Conservation (phyloP, 1,140 invertebrate genomes). For the Trachymyrmex septentrionalis region DNA sequence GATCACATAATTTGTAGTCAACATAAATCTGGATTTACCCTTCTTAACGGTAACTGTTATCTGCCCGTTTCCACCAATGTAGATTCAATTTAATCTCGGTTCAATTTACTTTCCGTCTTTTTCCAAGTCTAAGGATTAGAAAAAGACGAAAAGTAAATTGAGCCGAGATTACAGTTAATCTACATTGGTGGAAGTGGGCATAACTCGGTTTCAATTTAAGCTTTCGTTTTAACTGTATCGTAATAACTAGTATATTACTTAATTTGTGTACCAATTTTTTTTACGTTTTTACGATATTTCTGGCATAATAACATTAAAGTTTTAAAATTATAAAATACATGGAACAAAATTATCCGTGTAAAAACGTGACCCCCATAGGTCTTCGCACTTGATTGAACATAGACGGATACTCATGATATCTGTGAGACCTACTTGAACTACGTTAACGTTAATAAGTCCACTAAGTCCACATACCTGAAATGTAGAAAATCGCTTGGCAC, state of each 20-base stretch:
- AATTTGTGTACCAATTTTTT: constrained; percentile 13
- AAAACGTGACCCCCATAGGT: constrained; percentile 9
- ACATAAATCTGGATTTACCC: neutral
- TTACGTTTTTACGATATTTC: neutral
- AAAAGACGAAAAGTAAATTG: no score
- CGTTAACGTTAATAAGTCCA: constrained; percentile 27
- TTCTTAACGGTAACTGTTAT: neutral
- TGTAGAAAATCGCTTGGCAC: constrained; percentile 33
- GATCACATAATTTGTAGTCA: neutral
- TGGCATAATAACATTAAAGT: neutral
- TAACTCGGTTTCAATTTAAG: neutral
- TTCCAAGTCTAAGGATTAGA: no score
- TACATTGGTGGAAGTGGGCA: no score
- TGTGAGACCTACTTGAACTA: constrained; percentile 24
- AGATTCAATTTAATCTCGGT: no score
- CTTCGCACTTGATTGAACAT: constrained; percentile 25
- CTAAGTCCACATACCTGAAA: constrained; percentile 23
- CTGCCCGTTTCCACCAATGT: no score
- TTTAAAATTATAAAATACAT: constrained; percentile 14
- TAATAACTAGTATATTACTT: no score
- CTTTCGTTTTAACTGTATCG: neutral
- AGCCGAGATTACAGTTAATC: no score
- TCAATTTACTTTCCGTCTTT: no score
- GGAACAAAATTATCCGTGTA: constrained; percentile 6
- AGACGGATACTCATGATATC: constrained; percentile 1